Evolutionary conservation across 2,888 invertebrate species (phyloP).

Genomic region (Drosophila mettleri): DNA sequence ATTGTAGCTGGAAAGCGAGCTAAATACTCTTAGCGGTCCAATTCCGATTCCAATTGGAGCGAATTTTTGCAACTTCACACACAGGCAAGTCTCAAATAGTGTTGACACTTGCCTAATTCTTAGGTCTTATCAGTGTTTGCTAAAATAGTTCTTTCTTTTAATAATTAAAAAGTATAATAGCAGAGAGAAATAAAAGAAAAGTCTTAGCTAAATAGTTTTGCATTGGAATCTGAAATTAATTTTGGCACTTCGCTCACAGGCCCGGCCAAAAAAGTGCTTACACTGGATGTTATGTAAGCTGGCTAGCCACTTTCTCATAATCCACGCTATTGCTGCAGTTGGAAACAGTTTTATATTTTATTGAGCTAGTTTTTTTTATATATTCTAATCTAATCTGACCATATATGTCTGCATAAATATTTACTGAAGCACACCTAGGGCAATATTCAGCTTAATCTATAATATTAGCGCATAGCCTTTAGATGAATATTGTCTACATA

Average conservation of each 20-base stretch:
- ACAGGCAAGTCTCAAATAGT: slow-evolving; percentile 26
- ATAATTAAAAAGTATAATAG: no score
- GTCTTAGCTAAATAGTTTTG: no score
- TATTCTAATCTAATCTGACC: slow-evolving; percentile 18
- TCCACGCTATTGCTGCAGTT: slow-evolving; percentile 4
- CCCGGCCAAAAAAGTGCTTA: not conserved
- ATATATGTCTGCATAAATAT: slow-evolving; percentile 15
- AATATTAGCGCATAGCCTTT: not conserved
- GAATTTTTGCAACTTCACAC: not conserved
- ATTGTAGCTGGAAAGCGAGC: slow-evolving; percentile 22
- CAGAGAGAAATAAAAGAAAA: no score
- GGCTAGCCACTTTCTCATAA: not conserved
- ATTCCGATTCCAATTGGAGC: slow-evolving; percentile 33
- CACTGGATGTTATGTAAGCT: not conserved
- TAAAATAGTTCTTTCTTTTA: no score
- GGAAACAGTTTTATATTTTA: slow-evolving; percentile 7
- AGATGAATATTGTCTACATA: not conserved
- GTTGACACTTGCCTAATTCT: not conserved
- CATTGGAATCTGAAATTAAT: no score
- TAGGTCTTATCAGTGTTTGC: not conserved
- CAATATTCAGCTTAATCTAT: slow-evolving; percentile 4
- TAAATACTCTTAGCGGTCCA: slow-evolving; percentile 32
- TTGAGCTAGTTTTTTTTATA: slow-evolving; percentile 8
- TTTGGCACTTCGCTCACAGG: not conserved
- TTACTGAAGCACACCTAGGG: slow-evolving; percentile 5